These are phyloP conservation scores for Cistogaster globosa DNA, from an alignment of 2,888 invertebrate species.

Conservation along the genomic window DNA sequence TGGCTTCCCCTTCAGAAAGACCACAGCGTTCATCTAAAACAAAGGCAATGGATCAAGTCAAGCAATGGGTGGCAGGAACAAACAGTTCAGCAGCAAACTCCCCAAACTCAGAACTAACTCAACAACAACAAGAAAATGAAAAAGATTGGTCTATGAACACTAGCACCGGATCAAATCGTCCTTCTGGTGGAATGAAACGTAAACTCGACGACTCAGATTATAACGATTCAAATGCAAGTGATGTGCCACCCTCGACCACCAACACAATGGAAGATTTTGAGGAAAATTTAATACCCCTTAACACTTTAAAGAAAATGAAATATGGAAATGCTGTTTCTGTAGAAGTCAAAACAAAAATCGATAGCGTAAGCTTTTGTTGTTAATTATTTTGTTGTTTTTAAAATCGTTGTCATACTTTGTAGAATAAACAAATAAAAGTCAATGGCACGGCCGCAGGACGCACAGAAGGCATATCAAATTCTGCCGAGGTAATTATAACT, in stretches of 20 bases:
- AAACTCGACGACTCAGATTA: constrained; percentile 84
- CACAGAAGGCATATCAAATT: constrained; percentile 73
- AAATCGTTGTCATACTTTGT: constrained; percentile 26
- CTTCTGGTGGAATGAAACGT: constrained; percentile 79
- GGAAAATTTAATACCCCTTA: constrained; percentile 84
- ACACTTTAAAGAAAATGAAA: constrained; percentile 84
- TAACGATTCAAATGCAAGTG: constrained; percentile 83
- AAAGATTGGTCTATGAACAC: constrained; percentile 77
- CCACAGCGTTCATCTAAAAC: constrained; percentile 86
- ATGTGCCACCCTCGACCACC: constrained; percentile 73
- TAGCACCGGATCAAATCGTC: constrained; percentile 61
- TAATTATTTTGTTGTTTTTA: neutral
- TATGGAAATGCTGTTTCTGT: constrained; percentile 79
- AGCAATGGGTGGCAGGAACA: constrained; percentile 91
- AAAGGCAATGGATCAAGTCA: constrained; percentile 91
- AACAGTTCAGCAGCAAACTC: constrained; percentile 79
- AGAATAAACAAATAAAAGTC: constrained; percentile 77
- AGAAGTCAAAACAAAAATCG: constrained; percentile 80
- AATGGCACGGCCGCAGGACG: constrained; percentile 76
- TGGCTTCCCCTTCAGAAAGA: constrained; percentile 78
- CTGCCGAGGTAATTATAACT: constrained; percentile 82
- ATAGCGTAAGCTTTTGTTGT: constrained; percentile 71
- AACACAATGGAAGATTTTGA: constrained; percentile 84
- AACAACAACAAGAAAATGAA: constrained; percentile 66
- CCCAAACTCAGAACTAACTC: constrained; percentile 61